Evolutionary conservation across 2,888 invertebrate genomes (phyloP).

Genomic region (Campoplex nolae): DNA sequence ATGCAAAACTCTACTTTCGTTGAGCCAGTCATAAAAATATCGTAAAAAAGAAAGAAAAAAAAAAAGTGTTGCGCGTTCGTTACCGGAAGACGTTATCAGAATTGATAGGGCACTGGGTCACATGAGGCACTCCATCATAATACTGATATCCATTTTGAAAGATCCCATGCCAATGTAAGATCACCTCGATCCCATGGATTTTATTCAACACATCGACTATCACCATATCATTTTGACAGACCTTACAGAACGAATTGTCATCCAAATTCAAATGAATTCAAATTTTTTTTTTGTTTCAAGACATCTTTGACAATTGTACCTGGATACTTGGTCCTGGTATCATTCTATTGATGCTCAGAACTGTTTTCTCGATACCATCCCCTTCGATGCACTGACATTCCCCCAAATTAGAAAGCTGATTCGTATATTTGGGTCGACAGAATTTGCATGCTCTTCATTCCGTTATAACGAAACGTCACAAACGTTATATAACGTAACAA

Average conservation of each 20-base stretch:
- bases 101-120: slow-evolving; percentile 94
- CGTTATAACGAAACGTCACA: neutral
- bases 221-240: slow-evolving; percentile 94
- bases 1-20: neutral
- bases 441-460: slow-evolving; percentile 91
- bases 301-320: neutral
- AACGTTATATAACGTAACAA: too few relatives aligned
- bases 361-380: slow-evolving; percentile 94
- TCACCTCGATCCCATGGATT: slow-evolving; percentile 93
- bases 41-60: neutral
- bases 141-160: slow-evolving; percentile 93
- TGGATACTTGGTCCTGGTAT: slow-evolving; percentile 93
- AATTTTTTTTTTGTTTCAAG: too few relatives aligned
- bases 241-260: slow-evolving; percentile 84
- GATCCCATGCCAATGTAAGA: slow-evolving; percentile 97
- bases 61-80: neutral
- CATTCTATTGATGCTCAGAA: slow-evolving; percentile 94
- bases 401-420: slow-evolving; percentile 89
- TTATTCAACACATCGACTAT: slow-evolving; percentile 94
- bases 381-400: slow-evolving; percentile 93
- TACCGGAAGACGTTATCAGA: slow-evolving; percentile 67
- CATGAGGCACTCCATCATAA: slow-evolving; percentile 95
- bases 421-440: slow-evolving; percentile 93
- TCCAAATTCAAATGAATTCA: neutral
- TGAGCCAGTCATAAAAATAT: neutral